A percentile compares a stretch with the other conserved stretches of the same genome.
phyloP scores from a whole-genome alignment of 2,113 vertebrate species.

The Murina feae region DNA sequence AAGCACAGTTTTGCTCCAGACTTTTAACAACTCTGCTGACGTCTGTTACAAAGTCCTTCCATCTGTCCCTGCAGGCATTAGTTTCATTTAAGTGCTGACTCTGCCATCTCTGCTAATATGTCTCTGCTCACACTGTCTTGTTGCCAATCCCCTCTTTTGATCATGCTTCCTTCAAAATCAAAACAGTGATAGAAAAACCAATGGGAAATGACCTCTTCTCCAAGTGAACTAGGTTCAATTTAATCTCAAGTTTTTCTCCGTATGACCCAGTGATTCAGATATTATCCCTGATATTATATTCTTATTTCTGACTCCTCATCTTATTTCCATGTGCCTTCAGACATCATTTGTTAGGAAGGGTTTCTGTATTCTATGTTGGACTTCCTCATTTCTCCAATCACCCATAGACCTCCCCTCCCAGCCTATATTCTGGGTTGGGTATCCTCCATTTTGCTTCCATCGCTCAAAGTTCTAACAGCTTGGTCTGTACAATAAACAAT shows the following conservation, averaged over 20 bases:
- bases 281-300: neutral
- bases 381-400: neutral
- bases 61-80: rapidly evolving
- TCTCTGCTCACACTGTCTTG: neutral
- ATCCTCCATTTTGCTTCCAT: neutral
- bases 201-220: neutral
- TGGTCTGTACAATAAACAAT: neutral
- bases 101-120: neutral
- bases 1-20: neutral
- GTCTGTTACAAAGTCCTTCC: neutral
- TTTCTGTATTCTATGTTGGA: neutral
- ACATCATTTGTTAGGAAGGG: neutral
- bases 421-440: neutral
- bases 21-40: neutral
- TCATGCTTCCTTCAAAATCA: neutral
- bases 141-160: neutral
- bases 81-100: neutral
- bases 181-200: neutral
- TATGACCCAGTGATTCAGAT: neutral
- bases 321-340: neutral
- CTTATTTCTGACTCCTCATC: neutral
- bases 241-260: neutral
- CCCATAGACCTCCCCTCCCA: neutral
- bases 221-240: neutral
- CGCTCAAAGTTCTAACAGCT: neutral